These are phyloP conservation scores for Meloidogyne floridensis DNA, from an alignment of 1,140 invertebrate genomes.

Conservation along the genomic window DNA sequence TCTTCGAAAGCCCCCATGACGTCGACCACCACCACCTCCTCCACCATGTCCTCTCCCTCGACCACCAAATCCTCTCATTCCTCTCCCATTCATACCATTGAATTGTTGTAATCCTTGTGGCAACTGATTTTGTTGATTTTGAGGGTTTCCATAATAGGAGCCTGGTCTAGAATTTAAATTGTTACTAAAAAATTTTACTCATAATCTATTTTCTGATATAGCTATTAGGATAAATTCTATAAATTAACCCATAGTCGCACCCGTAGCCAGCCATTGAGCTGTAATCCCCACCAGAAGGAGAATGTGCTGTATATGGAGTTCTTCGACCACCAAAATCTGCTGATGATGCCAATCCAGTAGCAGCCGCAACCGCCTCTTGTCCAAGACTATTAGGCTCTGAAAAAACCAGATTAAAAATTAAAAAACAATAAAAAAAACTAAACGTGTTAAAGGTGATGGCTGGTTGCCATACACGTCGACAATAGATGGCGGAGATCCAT, in stretches of 20 bases:
- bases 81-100: constrained; percentile 1
- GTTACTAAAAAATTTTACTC: background rate
- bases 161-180: background rate
- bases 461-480: background rate
- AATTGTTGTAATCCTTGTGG: background rate
- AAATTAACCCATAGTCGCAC: background rate
- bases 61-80: background rate
- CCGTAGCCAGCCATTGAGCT: constrained; percentile 12
- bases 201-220: too few species aligned
- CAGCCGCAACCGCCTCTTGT: background rate
- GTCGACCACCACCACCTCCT: background rate
- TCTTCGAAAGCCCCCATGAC: background rate
- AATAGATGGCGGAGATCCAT: background rate
- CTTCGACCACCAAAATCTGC: background rate
- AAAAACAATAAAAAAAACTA: too few species aligned
- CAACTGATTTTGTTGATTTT: background rate
- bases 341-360: background rate
- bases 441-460: background rate
- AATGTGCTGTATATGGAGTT: background rate
- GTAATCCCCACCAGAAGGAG: background rate
- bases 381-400: background rate
- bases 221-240: background rate
- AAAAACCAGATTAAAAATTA: background rate
- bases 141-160: background rate
- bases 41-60: background rate